phyloP scores from a whole-genome alignment of 2,113 vertebrate genomes.

The Pitta sordida region DNA sequence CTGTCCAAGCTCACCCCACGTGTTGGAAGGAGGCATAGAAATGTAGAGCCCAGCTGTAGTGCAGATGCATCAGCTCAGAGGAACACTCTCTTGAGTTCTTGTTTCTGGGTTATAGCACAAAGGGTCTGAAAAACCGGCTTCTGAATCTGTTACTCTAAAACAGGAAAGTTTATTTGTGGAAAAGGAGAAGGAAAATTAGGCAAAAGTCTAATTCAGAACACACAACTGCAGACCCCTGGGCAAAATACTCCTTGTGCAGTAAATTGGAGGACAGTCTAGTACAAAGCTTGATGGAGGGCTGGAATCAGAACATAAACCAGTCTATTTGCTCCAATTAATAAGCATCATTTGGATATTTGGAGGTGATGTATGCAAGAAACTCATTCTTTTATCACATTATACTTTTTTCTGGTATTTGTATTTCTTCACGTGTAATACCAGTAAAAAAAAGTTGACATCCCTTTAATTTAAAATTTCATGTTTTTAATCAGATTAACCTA shows the following conservation, averaged over 20 bases:
- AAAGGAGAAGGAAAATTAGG: not conserved
- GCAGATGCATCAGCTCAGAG: constrained; percentile 39
- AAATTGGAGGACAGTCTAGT: not conserved
- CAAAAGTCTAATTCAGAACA: not conserved
- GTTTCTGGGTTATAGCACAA: constrained; percentile 21
- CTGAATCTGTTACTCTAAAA: not conserved
- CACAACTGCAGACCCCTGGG: not conserved
- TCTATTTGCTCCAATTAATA: not conserved
- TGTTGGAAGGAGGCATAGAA: constrained; percentile 27
- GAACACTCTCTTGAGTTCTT: not conserved
- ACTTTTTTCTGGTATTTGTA: not conserved
- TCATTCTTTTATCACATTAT: not conserved
- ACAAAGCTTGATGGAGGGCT: not conserved
- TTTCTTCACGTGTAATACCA: not conserved
- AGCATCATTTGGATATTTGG: not conserved
- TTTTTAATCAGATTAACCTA: not conserved
- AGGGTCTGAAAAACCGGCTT: not conserved
- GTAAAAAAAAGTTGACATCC: not conserved
- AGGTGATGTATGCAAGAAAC: not conserved
- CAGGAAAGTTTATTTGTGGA: not conserved
- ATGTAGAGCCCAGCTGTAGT: constrained; percentile 55
- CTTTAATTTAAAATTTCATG: not conserved
- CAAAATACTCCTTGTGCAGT: not conserved
- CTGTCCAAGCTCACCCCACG: constrained; percentile 22
- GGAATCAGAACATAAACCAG: not conserved